A percentile compares a stretch with the other conserved stretches of the same genome.
These are phyloP conservation scores for Mesochorus sp. DNA, from an alignment of 2,888 invertebrate genomes.

Conservation along the genomic window DNA sequence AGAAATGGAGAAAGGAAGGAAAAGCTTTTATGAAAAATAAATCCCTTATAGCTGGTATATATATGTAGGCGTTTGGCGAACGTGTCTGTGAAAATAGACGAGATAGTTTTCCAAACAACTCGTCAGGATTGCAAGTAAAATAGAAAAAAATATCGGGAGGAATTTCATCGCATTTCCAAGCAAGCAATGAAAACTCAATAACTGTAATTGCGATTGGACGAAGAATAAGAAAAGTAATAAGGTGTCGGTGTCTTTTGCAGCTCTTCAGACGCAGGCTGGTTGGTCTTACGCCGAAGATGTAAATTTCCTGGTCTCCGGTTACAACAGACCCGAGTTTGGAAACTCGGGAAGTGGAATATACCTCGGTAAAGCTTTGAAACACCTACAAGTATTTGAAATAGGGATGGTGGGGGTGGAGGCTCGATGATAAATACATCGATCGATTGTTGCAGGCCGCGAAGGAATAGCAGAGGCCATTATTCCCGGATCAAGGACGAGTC, in stretches of 20 bases:
- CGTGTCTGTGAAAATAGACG: slow-evolving; percentile 44
- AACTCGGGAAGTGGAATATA: slow-evolving; percentile 84
- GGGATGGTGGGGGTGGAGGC: neutral
- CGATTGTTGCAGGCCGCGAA: slow-evolving; percentile 68
- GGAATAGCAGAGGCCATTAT: slow-evolving; percentile 70
- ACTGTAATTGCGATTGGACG: neutral
- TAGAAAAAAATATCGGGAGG: slow-evolving; percentile 9
- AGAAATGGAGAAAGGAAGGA: neutral
- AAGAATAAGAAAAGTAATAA: no score
- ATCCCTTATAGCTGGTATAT: slow-evolving; percentile 7
- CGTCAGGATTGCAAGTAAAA: neutral
- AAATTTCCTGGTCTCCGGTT: slow-evolving; percentile 83
- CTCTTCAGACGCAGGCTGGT: slow-evolving; percentile 81
- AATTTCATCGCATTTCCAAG: neutral
- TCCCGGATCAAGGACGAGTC: slow-evolving; percentile 43
- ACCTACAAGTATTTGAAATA: no score
- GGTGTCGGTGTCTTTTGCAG: slow-evolving; percentile 86
- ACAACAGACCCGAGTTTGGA: slow-evolving; percentile 78
- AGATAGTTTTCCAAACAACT: slow-evolving; percentile 5
- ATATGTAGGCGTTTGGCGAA: no score
- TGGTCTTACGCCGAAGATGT: slow-evolving; percentile 82
- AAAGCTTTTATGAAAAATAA: slow-evolving; percentile 49
- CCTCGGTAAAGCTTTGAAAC: slow-evolving; percentile 65
- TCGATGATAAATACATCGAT: neutral
- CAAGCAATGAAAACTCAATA: neutral